Evolutionary conservation across 2,888 invertebrate species (phyloP).

Genomic region (Lobophora halterata): DNA sequence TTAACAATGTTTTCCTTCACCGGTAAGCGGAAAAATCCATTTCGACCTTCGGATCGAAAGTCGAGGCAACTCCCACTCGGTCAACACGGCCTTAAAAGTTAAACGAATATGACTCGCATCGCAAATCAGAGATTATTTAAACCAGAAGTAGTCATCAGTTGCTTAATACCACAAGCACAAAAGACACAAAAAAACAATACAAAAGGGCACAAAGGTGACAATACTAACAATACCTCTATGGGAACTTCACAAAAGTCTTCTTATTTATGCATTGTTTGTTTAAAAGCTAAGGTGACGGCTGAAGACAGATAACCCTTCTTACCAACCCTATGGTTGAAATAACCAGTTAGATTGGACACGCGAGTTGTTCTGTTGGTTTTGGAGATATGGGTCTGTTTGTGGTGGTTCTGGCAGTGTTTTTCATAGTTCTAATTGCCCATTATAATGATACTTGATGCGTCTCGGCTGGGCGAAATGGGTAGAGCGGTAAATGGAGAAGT

Average conservation of each 20-base stretch:
- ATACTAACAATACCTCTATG: constrained; percentile 67
- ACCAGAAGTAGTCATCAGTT: constrained; percentile 49
- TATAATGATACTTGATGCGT: constrained; percentile 75
- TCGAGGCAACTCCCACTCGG: too few relatives aligned
- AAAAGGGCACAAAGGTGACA: constrained; percentile 69
- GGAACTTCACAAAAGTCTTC: constrained; percentile 65
- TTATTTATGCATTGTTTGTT: constrained; percentile 76
- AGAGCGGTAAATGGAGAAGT: constrained; percentile 4
- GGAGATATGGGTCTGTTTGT: constrained; percentile 20
- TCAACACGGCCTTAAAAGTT: too few relatives aligned
- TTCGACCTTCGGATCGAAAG: too few relatives aligned
- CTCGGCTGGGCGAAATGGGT: constrained; percentile 32
- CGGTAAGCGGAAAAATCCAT: too few relatives aligned
- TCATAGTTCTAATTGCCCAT: constrained; percentile 74
- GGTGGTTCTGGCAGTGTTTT: constrained; percentile 42
- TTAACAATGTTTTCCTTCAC: too few relatives aligned
- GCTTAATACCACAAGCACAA: constrained; percentile 47
- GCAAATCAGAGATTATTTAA: constrained; percentile 2
- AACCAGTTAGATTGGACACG: constrained; percentile 40
- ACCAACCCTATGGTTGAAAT: constrained; percentile 56
- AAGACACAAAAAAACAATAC: constrained; percentile 51
- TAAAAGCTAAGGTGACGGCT: constrained; percentile 68
- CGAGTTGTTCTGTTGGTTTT: constrained; percentile 7
- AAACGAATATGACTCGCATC: too few relatives aligned
- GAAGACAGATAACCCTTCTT: constrained; percentile 73